Conservation (phyloP, 1,140 invertebrate species). For the Papilio glaucus region DNA sequence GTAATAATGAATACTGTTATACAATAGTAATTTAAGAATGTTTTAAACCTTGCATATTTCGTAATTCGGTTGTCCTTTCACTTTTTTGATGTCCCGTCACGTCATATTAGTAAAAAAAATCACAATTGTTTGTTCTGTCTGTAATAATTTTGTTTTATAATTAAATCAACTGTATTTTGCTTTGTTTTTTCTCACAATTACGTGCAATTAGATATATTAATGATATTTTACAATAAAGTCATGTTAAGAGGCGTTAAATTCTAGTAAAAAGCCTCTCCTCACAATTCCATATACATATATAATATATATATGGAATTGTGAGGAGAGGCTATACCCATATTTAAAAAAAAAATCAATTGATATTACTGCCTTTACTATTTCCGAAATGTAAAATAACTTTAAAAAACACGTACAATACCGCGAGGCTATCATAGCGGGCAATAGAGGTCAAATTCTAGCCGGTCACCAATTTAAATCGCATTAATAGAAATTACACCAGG, state of each 20-base stretch:
- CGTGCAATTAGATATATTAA: too few relatives aligned
- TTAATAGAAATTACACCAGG: slow-evolving; percentile 50
- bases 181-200: too few relatives aligned
- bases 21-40: slow-evolving; percentile 2
- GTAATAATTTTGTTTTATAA: neutral
- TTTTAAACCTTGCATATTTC: neutral
- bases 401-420: slow-evolving; percentile 27
- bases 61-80: slow-evolving; percentile 9
- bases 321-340: too few relatives aligned
- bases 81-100: slow-evolving; percentile 5
- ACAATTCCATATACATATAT: too few relatives aligned
- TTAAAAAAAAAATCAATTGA: too few relatives aligned
- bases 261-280: too few relatives aligned
- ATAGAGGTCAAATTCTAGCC: slow-evolving; percentile 50
- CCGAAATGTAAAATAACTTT: neutral
- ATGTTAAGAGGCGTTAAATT: too few relatives aligned
- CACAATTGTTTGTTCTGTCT: neutral
- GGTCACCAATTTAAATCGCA: slow-evolving; percentile 63
- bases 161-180: too few relatives aligned
- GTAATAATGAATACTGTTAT: neutral
- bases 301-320: too few relatives aligned
- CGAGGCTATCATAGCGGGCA: slow-evolving; percentile 6
- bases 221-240: too few relatives aligned
- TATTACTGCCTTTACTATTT: neutral
- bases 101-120: neutral